These are phyloP conservation scores for Silurus aristotelis DNA, from an alignment of 2,797 vertebrate genomes.

Conservation along the genomic window DNA sequence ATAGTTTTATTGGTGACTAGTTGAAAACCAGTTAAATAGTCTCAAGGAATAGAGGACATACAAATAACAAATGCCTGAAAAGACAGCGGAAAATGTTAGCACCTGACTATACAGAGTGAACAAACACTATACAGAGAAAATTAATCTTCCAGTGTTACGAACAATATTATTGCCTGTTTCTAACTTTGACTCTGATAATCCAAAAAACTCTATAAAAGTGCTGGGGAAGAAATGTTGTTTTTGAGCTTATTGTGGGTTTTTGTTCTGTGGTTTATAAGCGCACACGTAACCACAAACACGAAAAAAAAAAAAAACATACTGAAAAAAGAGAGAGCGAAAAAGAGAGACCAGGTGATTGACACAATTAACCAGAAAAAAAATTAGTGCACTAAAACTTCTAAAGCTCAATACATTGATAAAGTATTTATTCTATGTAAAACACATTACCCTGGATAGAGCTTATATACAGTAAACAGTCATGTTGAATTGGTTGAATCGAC, in stretches of 20 bases:
- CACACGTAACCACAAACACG: constrained; percentile 57
- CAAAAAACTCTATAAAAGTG: constrained; percentile 61
- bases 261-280: constrained; percentile 76
- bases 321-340: constrained; percentile 1
- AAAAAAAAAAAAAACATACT: neutral
- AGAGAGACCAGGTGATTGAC: constrained; percentile 78
- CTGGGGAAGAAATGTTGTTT: constrained; percentile 73
- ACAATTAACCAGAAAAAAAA: constrained; percentile 72
- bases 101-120: constrained; percentile 82
- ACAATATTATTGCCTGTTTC: constrained; percentile 82
- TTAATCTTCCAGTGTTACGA: constrained; percentile 80
- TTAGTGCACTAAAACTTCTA: constrained; percentile 81
- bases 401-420: constrained; percentile 79
- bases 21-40: constrained; percentile 63
- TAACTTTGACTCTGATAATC: neutral
- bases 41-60: constrained; percentile 15
- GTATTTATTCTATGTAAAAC: constrained; percentile 69
- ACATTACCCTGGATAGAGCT: constrained; percentile 70
- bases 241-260: constrained; percentile 34
- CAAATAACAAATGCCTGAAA: neutral
- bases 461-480: constrained; percentile 71
- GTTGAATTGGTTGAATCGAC: constrained; percentile 80
- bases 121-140: constrained; percentile 79
- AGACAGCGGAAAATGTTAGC: constrained; percentile 62
- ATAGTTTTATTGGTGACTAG: constrained; percentile 75